Percentiles rank a stretch among this genome's conserved stretches.
phyloP scores from a whole-genome alignment of 2,888 invertebrate species.

The Eudasyphora cyanicolor region DNA sequence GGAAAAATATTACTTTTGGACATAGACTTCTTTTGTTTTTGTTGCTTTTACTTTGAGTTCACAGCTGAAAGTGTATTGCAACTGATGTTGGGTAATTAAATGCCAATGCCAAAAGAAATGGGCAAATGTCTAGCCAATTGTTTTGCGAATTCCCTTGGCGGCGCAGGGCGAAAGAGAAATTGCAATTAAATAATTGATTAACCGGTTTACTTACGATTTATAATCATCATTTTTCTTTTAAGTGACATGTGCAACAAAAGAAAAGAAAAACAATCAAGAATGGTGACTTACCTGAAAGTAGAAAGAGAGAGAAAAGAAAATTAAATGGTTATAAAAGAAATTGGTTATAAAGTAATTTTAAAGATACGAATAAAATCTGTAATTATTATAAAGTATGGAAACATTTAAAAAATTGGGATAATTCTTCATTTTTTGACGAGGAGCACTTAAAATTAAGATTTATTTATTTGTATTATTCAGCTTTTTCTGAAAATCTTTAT shows the following conservation, averaged over 20 bases:
- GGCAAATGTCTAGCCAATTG: conserved; percentile 62
- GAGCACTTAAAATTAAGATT: too few species aligned
- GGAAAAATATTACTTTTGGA: conserved; percentile 60
- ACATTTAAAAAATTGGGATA: too few species aligned
- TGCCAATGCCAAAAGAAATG: conserved; percentile 71
- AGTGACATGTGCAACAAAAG: conserved; percentile 18
- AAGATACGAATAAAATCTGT: background rate
- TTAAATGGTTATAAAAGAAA: conserved; percentile 1
- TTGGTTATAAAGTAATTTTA: background rate
- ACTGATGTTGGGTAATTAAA: conserved; percentile 80
- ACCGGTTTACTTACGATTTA: conserved; percentile 53
- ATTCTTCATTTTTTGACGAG: too few species aligned
- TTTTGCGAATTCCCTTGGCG: background rate
- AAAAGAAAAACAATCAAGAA: background rate
- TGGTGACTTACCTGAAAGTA: conserved; percentile 59
- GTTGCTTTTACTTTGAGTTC: too few species aligned
- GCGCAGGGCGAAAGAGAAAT: conserved; percentile 13
- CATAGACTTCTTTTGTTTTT: conserved; percentile 43
- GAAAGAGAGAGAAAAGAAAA: background rate
- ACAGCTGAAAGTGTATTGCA: conserved; percentile 65
- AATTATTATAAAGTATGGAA: too few species aligned
- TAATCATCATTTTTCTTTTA: conserved; percentile 7
- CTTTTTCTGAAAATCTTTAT: too few species aligned
- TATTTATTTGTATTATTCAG: too few species aligned
- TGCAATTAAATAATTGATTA: conserved; percentile 48